Evolutionary conservation across 1,140 invertebrate genomes (phyloP), one percentile per base, ranked within the genome.

Genomic region (Notospermus geniculatus): DNA sequence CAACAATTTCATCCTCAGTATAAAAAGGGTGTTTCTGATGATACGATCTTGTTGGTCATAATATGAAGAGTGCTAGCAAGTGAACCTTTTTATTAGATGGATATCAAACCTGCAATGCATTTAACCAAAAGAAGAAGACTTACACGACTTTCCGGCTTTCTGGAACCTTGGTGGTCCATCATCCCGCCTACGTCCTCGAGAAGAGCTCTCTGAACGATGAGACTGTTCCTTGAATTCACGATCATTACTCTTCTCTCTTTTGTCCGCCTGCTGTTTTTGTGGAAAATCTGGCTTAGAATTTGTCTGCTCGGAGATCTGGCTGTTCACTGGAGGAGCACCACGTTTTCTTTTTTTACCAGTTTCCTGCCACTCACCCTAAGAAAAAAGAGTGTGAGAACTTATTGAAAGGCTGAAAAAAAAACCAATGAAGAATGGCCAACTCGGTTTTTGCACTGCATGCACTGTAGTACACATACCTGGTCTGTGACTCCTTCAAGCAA

Each of bases 331-430:
- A 29, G 60, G 11, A 59, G 50, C 15, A 62, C 54, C 43, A 36
- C 67, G 68, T 64, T 80, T 94, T 83, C 91, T 92, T 83, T 93
- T 93, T 80, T 92, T 93, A 27, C 90, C 83, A 23, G 86, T 87
- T 56, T 87, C 89, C 71, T 88, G 86, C 90, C 89, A 91, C 79
- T 88, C 88, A 71, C 85, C 87, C 88, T 89, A 78, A 28, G 69
- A 71, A 71, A 63, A 27, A 59, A 36, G 36, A 46, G n/a, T n/a
- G n/a, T n/a, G n/a, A n/a, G n/a, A n/a, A n/a, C n/a, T n/a, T n/a
- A n/a, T n/a, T n/a, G n/a, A n/a, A n/a, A n/a, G 45, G 7, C 60
- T 5, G 19, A 41, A 59, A 22, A 17, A 64, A 15, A 15, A 64
- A 2, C 32, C 5, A 4, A 36, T 36, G 4, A 36, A 36, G 32